Base-by-base conservation (phyloP, 1,140 invertebrate genomes). In the Drosophila bifasciata region DNA sequence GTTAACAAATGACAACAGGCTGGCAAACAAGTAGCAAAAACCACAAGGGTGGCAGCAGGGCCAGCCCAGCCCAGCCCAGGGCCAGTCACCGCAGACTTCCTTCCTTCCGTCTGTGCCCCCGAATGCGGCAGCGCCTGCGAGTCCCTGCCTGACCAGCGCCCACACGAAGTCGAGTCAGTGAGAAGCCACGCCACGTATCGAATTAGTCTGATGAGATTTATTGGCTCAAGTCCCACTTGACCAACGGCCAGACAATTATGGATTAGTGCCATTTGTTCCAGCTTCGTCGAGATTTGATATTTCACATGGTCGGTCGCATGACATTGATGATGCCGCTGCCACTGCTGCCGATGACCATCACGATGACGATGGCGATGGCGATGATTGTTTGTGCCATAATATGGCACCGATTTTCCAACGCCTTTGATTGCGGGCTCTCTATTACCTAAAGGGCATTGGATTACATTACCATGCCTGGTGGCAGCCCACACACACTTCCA, bases 131-230 rank as follows among this genome's bases (percentile, higher is more conserved):
- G n/a, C 32, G 4, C 32, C 25, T 11, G 21, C 36, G 44, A 11
- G 43, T 52, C 56, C 51, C 55, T 28, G 39, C 55, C 55, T n/a
- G 44, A 9, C 21, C 19, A 16, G 49, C 25, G 23, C 21, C 23
- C 21, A 61, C 13, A 49, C 21, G 45, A 25, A 23, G 25, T 13
- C 32, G 32, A 36, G 32, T 36, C 32, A 13, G 32, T 13, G 32
- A 13, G 13, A 11, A 36, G 36, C 45, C 40, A 43, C 28, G 41
- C 49, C 50, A 78, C 66, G 78, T 88, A 86, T 86, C 84, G 84
- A 89, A 86, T 83, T 79, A 79, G 86, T 90, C 83, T 71, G 79
- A 90, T 86, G 89, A 90, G 84, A 90, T 90, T 90, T 86, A 86
- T 90, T 86, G 89, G 78, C 86, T 90, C 64, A 90, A 90, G 76